Evolutionary conservation across 2,797 vertebrate species (phyloP).

Genomic region (Coracias cyanogaster): DNA sequence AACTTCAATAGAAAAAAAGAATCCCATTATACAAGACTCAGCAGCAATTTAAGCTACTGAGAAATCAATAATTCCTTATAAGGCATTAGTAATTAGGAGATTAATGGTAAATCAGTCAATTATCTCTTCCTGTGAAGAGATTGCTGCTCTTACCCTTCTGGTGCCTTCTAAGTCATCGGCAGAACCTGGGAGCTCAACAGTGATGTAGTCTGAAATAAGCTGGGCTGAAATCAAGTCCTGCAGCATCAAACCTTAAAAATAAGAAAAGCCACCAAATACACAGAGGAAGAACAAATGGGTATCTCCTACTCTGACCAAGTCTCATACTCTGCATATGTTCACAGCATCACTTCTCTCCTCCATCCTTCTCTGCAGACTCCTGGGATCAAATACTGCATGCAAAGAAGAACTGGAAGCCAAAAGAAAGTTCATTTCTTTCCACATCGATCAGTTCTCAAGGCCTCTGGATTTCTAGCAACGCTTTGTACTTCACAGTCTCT

Average conservation of each 20-base stretch:
- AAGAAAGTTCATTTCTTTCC: neutral
- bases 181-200: constrained; percentile 86
- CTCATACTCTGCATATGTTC: neutral
- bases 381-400: neutral
- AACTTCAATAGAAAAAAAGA: neutral
- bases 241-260: constrained; percentile 87
- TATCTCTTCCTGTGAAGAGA: neutral
- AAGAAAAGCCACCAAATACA: neutral
- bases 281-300: neutral
- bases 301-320: neutral
- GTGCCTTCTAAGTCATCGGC: constrained; percentile 88
- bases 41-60: neutral
- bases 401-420: neutral
- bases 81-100: neutral
- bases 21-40: neutral
- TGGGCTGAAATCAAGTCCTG: constrained; percentile 86
- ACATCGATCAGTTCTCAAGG: neutral
- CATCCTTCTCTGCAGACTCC: neutral
- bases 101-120: neutral
- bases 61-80: neutral
- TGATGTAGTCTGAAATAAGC: constrained; percentile 86
- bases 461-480: neutral
- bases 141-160: constrained; percentile 80
- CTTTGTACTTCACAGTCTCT: neutral
- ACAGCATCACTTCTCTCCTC: neutral